phyloP scores from a whole-genome alignment of 2,113 vertebrate species.

The Plecturocebus donacophilus region DNA sequence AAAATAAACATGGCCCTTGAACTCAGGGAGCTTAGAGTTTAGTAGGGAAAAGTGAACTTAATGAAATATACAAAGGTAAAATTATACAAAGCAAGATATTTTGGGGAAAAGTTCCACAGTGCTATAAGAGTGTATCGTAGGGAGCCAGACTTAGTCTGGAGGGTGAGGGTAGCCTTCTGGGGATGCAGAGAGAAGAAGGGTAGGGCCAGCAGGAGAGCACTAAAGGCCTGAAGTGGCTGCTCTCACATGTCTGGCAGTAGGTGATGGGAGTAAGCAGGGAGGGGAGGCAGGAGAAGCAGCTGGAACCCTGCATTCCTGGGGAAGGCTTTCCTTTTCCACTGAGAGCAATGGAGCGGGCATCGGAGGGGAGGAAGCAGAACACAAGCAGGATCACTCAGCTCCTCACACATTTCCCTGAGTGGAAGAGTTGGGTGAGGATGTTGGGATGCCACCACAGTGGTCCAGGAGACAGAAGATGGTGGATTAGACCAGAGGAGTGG shows the following conservation, averaged over 20 bases:
- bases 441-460: neutral
- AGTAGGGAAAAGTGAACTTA: neutral
- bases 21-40: neutral
- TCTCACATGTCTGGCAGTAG: too few species aligned
- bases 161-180: neutral
- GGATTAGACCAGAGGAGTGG: neutral
- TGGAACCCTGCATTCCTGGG: too few species aligned
- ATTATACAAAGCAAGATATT: neutral
- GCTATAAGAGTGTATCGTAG: rapidly evolving
- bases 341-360: rapidly evolving
- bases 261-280: too few species aligned
- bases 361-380: neutral
- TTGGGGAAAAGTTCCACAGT: too few species aligned
- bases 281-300: neutral
- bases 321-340: neutral
- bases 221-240: too few species aligned
- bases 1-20: neutral
- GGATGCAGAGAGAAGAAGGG: neutral
- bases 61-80: neutral
- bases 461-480: neutral
- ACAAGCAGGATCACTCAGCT: rapidly evolving
- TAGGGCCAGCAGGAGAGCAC: neutral
- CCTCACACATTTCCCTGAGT: neutral
- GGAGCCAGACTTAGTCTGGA: too few species aligned
- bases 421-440: neutral